Percentiles rank a stretch among this genome's conserved stretches.
These are phyloP conservation scores for Argyrosomus japonicus DNA, from an alignment of 2,113 vertebrate species.

Conservation along the genomic window DNA sequence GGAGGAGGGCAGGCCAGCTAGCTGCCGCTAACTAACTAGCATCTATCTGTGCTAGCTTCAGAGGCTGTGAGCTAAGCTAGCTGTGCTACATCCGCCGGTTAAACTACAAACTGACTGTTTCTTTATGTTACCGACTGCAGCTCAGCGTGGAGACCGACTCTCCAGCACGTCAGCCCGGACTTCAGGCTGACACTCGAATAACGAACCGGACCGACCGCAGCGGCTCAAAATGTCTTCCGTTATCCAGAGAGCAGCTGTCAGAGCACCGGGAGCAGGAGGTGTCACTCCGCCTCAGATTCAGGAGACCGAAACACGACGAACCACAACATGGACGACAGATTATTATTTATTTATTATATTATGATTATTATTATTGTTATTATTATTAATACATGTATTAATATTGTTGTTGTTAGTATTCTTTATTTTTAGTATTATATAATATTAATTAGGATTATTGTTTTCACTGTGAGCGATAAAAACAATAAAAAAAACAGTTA, in stretches of 20 bases:
- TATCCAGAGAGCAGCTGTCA: conserved; percentile 54
- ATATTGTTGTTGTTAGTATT: too few species aligned
- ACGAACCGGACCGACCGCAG: conserved; percentile 43
- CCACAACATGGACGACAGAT: background rate
- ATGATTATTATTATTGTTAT: too few species aligned
- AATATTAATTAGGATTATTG: too few species aligned
- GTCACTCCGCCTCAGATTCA: conserved; percentile 57
- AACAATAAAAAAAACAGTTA: too few species aligned
- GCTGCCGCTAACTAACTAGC: conserved; percentile 77
- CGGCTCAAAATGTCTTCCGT: conserved; percentile 77
- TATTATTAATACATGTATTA: too few species aligned
- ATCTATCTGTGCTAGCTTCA: conserved; percentile 69
- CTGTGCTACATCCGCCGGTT: conserved; percentile 27
- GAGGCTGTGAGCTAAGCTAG: conserved; percentile 35
- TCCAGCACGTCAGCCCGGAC: conserved; percentile 22
- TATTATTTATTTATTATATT: too few species aligned
- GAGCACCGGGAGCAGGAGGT: conserved; percentile 48
- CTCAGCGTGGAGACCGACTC: background rate
- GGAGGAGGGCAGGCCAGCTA: conserved; percentile 69
- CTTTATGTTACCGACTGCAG: background rate
- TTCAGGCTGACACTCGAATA: conserved; percentile 35
- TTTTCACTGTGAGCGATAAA: too few species aligned
- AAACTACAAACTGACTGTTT: background rate
- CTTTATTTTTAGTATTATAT: too few species aligned
- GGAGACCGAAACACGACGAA: background rate